Evolutionary conservation across 1,140 invertebrate species (phyloP), one percentile per base, ranked within the genome.

Genomic region (Eupeodes corollae): DNA sequence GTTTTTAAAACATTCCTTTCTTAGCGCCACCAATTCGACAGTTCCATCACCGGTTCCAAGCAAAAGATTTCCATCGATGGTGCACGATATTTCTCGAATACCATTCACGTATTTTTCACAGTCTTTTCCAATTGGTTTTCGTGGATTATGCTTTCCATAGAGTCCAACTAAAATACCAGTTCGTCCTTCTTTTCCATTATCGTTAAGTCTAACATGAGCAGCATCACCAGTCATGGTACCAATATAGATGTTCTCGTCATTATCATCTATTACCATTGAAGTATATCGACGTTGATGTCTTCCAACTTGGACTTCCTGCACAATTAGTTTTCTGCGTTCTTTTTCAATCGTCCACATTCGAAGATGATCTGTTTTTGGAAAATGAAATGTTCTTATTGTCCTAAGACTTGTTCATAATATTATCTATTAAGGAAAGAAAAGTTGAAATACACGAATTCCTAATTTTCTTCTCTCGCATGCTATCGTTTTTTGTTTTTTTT

Each of bases 41-140:
- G 78, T 80, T 6, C 91, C 90, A 69, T 90, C 82, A 0, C 91
- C 91, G 19, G 83, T 78, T 1, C 90, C 91, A 39, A 91, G 77
- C 1, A 93, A 67, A 11, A 93, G 53, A 49, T 74, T 73, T 0
- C 75, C 76, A 12, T 75, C 70, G 5, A 74, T 67, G 33, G 89
- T 61, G 31, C 89, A 57, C 14, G 76, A 59, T 16, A 91, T 56
- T 12, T 78, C 76, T 18, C 77, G 78, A 0, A 90, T 78, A 8
- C 86, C 86, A 32, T 66, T 66, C 8, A 67, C 53, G 52, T 57
- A 69, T n/a, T 62, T 59, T 52, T 67, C 56, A 44, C 67, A 69
- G 13, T 69, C 67, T 9, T 61, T 54, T 1, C 67, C 67, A 8
- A 46, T 30, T 3, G 64, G 62, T 48, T 69, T 65, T 1, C 63